Evolutionary conservation across 2,113 vertebrate genomes (phyloP).

Genomic region (Fregata magnificens): DNA sequence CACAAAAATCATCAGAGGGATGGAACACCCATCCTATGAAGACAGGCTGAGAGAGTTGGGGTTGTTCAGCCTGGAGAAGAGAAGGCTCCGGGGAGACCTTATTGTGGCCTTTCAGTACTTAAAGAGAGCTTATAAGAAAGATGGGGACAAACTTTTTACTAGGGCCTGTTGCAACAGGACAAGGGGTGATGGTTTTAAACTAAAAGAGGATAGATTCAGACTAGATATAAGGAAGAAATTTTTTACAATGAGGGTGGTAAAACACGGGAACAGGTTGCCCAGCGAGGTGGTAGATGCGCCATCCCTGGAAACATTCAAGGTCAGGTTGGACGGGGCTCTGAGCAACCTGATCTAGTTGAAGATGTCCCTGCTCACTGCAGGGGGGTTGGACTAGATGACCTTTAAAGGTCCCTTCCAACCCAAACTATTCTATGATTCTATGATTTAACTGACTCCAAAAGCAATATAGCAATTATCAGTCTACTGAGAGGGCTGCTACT

Average conservation of each 20-base stretch:
- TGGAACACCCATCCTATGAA: background rate
- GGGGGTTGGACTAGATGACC: background rate
- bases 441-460: background rate
- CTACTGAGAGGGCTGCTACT: background rate
- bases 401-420: background rate
- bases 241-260: background rate
- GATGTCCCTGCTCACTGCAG: background rate
- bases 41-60: background rate
- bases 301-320: background rate
- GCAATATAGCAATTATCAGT: background rate
- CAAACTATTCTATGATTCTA: background rate
- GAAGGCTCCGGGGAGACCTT: background rate
- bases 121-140: background rate
- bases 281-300: background rate
- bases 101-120: background rate
- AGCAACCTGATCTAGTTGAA: background rate
- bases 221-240: background rate
- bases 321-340: background rate
- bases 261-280: background rate
- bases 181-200: background rate
- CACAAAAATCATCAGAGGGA: background rate
- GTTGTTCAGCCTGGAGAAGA: background rate
- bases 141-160: background rate
- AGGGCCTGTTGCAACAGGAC: background rate
- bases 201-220: background rate